A percentile compares a stretch with the other conserved stretches of the same genome.
phyloP scores from a whole-genome alignment of 2,113 vertebrate genomes.

The Python bivittatus region DNA sequence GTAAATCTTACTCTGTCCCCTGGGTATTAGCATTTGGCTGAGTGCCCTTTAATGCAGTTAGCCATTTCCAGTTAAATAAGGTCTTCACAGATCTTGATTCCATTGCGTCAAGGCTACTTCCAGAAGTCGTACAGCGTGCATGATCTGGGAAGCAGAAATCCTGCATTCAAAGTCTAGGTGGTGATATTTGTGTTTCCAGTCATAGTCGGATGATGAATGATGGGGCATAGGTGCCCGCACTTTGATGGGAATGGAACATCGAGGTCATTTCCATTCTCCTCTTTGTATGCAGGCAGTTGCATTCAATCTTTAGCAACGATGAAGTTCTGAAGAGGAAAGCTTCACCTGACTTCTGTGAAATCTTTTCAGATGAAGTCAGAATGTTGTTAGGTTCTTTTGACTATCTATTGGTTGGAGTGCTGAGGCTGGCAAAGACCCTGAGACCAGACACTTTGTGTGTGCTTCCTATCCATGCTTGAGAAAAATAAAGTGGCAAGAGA shows the following conservation, averaged over 20 bases:
- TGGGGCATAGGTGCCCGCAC: background rate
- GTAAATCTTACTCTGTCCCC: background rate
- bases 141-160: background rate
- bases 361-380: constrained; percentile 14
- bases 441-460: no score
- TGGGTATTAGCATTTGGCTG: background rate
- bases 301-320: background rate
- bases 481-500: no score
- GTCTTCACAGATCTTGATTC: background rate
- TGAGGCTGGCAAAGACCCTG: no score
- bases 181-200: background rate
- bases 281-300: background rate
- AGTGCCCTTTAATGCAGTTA: background rate
- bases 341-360: constrained; percentile 7
- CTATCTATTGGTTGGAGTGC: no score
- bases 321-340: background rate
- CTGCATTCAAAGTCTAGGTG: background rate
- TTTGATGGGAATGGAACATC: background rate
- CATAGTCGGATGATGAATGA: background rate
- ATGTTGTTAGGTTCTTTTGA: no score
- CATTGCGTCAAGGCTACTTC: background rate
- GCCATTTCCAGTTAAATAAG: background rate
- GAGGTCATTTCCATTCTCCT: background rate
- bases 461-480: background rate
- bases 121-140: background rate